phyloP scores from a whole-genome alignment of 2,113 vertebrate species.

The Lasiurus borealis region DNA sequence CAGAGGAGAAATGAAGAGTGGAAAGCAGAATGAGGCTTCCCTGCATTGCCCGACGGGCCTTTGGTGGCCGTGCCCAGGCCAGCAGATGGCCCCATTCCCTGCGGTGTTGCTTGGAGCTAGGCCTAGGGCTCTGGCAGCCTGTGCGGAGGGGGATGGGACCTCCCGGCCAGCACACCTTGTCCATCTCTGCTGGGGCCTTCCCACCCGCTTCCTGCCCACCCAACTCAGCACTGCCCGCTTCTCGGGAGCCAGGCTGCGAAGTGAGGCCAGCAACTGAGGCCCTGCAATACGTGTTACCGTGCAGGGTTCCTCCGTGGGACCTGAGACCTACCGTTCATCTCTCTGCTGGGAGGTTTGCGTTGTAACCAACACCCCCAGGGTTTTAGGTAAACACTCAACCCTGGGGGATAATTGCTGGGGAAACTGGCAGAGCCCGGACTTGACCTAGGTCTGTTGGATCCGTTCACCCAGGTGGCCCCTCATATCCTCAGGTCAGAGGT shows the following conservation, averaged over 20 bases:
- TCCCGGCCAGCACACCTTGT: neutral
- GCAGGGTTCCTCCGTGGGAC: neutral
- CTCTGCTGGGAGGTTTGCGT: neutral
- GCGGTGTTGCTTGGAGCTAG: neutral
- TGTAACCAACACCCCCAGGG: neutral
- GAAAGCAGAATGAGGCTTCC: neutral
- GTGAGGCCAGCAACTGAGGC: neutral
- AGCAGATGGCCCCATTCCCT: fast-evolving
- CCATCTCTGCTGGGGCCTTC: fast-evolving
- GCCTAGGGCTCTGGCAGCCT: fast-evolving
- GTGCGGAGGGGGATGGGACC: neutral
- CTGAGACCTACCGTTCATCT: neutral
- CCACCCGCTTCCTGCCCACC: neutral
- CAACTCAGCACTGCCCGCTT: neutral
- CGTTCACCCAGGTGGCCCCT: neutral
- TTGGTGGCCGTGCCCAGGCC: neutral
- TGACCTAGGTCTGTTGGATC: neutral
- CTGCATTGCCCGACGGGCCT: neutral
- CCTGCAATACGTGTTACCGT: neutral
- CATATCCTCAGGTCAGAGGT: neutral
- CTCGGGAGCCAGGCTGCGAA: neutral
- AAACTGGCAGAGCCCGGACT: neutral
- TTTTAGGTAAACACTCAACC: neutral
- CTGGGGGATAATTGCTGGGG: neutral
- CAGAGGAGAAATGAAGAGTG: neutral